Evolutionary conservation across 2,797 vertebrate genomes (phyloP).

Genomic region (Eulemur coronatus): DNA sequence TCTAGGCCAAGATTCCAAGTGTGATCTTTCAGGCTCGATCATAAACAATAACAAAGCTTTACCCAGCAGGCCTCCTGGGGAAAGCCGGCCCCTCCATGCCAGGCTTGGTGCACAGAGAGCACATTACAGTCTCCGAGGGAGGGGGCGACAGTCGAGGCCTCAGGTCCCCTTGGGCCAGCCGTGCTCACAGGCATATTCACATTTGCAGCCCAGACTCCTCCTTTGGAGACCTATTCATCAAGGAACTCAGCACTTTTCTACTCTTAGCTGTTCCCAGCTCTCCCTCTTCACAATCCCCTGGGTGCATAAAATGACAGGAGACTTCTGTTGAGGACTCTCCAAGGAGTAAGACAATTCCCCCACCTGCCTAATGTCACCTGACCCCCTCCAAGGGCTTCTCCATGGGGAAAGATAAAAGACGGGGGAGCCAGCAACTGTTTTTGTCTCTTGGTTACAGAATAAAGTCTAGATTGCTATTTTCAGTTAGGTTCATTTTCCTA

Average conservation of each 20-base stretch:
- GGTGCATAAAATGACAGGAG: background rate
- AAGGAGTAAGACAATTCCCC: fast-evolving
- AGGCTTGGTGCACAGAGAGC: fast-evolving
- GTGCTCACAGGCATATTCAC: fast-evolving
- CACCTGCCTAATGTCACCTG: fast-evolving
- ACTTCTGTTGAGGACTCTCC: background rate
- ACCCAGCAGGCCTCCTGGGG: fast-evolving
- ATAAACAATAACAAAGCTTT: background rate
- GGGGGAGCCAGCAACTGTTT: background rate
- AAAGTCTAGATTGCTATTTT: background rate
- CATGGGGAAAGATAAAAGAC: background rate
- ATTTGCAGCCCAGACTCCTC: background rate
- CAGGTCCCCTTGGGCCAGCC: fast-evolving
- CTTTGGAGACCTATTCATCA: background rate
- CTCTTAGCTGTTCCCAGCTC: background rate
- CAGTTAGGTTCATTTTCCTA: background rate
- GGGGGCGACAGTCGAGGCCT: fast-evolving
- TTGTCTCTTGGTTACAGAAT: background rate
- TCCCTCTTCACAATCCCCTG: fast-evolving
- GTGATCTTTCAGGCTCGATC: background rate
- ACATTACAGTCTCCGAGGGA: fast-evolving
- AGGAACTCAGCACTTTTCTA: background rate
- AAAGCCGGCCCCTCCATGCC: too few relatives aligned
- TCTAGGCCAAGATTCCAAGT: background rate
- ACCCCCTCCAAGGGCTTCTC: background rate